phyloP scores from a whole-genome alignment of 2,113 vertebrate species.

The Heterotis niloticus region DNA sequence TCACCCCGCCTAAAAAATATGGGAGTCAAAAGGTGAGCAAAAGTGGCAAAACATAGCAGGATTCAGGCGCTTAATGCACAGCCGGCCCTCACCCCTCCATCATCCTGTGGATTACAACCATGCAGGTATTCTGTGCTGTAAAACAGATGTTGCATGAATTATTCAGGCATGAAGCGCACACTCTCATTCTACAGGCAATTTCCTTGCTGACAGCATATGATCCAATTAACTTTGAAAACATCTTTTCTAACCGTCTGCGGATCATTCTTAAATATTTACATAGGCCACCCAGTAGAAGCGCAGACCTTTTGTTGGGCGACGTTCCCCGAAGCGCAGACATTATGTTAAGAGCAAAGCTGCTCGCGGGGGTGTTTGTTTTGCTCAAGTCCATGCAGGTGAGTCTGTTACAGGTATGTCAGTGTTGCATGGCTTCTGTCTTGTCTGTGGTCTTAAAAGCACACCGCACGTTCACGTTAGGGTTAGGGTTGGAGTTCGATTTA shows the following conservation, averaged over 20 bases:
- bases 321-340: background rate
- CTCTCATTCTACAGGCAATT: background rate
- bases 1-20: no score
- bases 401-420: no score
- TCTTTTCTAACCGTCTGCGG: background rate
- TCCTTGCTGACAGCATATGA: background rate
- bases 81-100: background rate
- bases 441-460: no score
- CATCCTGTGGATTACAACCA: background rate
- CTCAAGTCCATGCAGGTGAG: no score
- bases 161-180: background rate
- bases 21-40: no score
- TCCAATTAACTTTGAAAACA: constrained; percentile 16
- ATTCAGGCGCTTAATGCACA: no score
- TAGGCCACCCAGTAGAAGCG: background rate
- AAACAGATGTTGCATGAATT: constrained; percentile 17
- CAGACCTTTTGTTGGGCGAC: background rate
- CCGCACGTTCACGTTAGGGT: no score
- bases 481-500: no score
- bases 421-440: no score
- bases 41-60: no score
- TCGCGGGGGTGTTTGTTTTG: no score
- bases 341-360: background rate
- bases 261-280: background rate
- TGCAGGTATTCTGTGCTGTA: background rate